phyloP scores from a whole-genome alignment of 2,888 invertebrate genomes.

The Serrognathus titanus region DNA sequence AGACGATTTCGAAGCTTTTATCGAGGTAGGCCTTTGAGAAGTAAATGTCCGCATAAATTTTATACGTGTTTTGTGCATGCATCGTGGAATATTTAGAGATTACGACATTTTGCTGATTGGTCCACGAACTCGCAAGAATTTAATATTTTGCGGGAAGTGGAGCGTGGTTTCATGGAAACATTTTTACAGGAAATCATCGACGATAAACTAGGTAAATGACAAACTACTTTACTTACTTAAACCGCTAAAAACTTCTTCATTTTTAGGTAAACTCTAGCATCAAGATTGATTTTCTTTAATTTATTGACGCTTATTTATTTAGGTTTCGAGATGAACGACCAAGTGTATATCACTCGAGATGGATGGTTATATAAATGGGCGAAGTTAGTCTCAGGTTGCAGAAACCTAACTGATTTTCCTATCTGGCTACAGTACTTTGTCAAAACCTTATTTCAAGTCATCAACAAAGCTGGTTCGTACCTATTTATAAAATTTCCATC shows the following conservation, averaged over 20 bases:
- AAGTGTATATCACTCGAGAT: constrained; percentile 58
- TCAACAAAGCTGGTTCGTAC: constrained; percentile 58
- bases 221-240: not conserved
- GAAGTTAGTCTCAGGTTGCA: constrained; percentile 52
- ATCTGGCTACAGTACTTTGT: constrained; percentile 73
- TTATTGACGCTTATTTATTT: constrained; percentile 3
- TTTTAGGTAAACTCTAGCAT: not conserved
- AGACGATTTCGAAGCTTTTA: constrained; percentile 67
- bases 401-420: constrained; percentile 61
- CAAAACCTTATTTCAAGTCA: constrained; percentile 67
- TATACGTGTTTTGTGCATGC: constrained; percentile 1
- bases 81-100: constrained; percentile 44
- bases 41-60: not conserved
- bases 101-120: constrained; percentile 76
- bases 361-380: constrained; percentile 72
- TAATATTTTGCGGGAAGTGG: constrained; percentile 68
- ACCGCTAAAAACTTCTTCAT: too few species aligned
- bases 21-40: constrained; percentile 53
- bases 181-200: constrained; percentile 60
- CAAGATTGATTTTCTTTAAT: not conserved
- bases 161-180: constrained; percentile 66
- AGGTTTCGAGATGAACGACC: constrained; percentile 45
- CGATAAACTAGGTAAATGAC: constrained; percentile 52
- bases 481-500: constrained; percentile 3
- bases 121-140: constrained; percentile 69